phyloP scores from a whole-genome alignment of 2,888 invertebrate genomes.

The Endomychus coccineus region DNA sequence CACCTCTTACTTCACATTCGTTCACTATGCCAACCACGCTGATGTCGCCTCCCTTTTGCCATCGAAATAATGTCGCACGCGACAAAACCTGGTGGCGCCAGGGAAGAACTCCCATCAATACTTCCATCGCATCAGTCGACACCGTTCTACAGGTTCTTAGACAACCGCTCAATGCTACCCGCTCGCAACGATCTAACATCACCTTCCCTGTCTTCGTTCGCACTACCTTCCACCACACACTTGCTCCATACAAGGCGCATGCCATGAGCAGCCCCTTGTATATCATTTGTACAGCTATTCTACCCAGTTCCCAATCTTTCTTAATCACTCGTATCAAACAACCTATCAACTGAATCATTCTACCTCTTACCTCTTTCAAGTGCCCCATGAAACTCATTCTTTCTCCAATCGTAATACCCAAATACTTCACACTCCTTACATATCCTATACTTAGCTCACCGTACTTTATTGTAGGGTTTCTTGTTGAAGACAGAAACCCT shows the following conservation, averaged over 20 bases:
- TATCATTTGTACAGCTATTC: neutral
- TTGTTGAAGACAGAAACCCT: too few relatives aligned
- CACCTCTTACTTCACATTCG: too few relatives aligned
- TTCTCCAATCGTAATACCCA: too few relatives aligned
- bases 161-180: slow-evolving; percentile 1
- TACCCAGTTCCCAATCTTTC: slow-evolving; percentile 2
- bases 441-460: too few relatives aligned
- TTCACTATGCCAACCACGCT: too few relatives aligned
- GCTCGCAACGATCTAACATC: neutral
- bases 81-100: too few relatives aligned
- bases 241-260: slow-evolving; percentile 5
- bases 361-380: neutral
- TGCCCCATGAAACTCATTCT: slow-evolving; percentile 1
- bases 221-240: too few relatives aligned
- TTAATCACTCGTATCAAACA: slow-evolving; percentile 1
- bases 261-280: slow-evolving; percentile 6
- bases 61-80: too few relatives aligned
- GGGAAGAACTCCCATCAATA: slow-evolving; percentile 4
- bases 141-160: slow-evolving; percentile 4
- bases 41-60: too few relatives aligned
- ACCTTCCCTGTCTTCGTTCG: too few relatives aligned
- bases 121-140: slow-evolving; percentile 5
- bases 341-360: neutral
- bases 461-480: too few relatives aligned
- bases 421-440: too few relatives aligned